Conservation (phyloP, 2,797 vertebrate genomes). For the Pangasius macronema region DNA sequence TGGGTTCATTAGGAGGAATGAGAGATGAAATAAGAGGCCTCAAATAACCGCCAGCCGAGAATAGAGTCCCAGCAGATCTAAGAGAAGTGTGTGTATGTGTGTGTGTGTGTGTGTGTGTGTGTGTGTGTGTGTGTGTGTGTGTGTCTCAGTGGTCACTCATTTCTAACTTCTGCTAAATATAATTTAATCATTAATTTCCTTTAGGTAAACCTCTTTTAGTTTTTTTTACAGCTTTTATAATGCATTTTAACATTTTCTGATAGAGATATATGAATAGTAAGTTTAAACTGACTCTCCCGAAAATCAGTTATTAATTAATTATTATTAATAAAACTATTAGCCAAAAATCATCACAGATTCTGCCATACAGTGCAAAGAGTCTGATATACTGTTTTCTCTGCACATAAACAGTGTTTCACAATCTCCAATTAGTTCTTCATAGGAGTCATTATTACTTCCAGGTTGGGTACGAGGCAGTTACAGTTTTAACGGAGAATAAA, state of each 20-base stretch:
- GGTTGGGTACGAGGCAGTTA: constrained; percentile 29
- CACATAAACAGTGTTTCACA: not conserved
- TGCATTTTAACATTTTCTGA: too few species aligned
- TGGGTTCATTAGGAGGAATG: constrained; percentile 60
- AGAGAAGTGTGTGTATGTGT: constrained; percentile 13
- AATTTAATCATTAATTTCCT: not conserved
- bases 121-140: not conserved
- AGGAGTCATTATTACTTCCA: constrained; percentile 44
- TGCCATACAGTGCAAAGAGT: not conserved
- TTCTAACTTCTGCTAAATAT: not conserved
- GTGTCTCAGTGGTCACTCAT: constrained; percentile 12
- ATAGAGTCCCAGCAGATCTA: constrained; percentile 39
- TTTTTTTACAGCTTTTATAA: not conserved
- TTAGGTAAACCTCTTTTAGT: not conserved
- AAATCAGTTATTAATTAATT: not conserved
- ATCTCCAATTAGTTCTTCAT: constrained; percentile 47
- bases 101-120: not conserved
- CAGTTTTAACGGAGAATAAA: constrained; percentile 4
- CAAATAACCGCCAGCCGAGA: constrained; percentile 51
- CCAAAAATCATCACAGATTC: not conserved
- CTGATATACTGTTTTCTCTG: not conserved
- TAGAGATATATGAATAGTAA: not conserved
- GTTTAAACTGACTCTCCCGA: not conserved
- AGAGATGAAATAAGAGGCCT: constrained; percentile 58
- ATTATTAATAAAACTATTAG: not conserved